A percentile compares a stretch with the other conserved stretches of the same genome.
Conservation (phyloP, 1,140 invertebrate genomes). For the Tetragnatha versicolor region DNA sequence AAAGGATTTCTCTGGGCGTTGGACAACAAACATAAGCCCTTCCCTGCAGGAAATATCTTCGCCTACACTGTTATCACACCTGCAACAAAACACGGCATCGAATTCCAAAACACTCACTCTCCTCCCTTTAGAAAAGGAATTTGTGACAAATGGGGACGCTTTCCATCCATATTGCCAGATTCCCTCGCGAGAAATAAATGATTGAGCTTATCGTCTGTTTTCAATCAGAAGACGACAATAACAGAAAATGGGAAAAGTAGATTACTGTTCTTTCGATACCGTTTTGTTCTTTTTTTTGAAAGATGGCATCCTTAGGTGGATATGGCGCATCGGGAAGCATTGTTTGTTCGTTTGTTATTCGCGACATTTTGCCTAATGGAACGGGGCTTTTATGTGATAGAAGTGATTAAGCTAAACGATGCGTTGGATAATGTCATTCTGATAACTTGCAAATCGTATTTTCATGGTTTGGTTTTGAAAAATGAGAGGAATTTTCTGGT, state of each 20-base stretch:
- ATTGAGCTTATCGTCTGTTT: constrained; percentile 6
- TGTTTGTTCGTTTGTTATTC: not conserved
- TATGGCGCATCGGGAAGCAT: not conserved
- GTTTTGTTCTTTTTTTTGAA: no score
- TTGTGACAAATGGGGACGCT: constrained; percentile 16
- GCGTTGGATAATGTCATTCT: constrained; percentile 1
- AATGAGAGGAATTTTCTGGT: no score
- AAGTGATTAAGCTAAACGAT: constrained; percentile 33
- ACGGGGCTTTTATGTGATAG: constrained; percentile 11
- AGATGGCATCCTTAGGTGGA: not conserved
- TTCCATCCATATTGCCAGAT: no score
- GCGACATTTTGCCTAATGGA: constrained; percentile 33
- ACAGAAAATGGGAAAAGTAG: constrained; percentile 20
- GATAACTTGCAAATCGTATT: no score
- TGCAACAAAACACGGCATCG: no score
- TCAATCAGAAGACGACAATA: constrained; percentile 29
- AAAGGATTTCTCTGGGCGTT: no score
- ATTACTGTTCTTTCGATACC: constrained; percentile 11
- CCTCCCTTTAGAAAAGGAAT: not conserved
- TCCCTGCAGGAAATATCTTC: no score
- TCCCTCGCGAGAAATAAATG: constrained; percentile 14
- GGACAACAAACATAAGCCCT: no score
- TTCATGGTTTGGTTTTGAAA: no score
- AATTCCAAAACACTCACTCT: no score
- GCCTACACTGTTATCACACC: no score